Evolutionary conservation across 2,113 vertebrate genomes (phyloP).

Genomic region (Tringa solitaria): DNA sequence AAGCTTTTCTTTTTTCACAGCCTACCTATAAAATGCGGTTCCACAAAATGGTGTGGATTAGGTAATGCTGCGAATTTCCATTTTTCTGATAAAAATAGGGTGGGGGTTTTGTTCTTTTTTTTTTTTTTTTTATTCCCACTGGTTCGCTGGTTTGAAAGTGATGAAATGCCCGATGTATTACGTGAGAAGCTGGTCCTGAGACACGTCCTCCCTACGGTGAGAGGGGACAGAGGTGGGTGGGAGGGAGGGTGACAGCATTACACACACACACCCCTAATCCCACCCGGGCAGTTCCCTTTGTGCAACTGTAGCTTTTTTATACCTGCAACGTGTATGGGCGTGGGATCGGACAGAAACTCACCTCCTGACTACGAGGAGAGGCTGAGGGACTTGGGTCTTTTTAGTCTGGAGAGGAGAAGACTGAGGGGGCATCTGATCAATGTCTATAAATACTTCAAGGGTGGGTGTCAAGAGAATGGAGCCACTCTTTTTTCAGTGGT

Average conservation of each 20-base stretch:
- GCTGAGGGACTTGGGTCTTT: too few relatives aligned
- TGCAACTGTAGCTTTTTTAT: background rate
- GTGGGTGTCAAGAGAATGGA: too few relatives aligned
- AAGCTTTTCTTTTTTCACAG: background rate
- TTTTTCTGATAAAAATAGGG: background rate
- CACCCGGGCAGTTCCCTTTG: background rate
- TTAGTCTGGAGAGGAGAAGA: too few relatives aligned
- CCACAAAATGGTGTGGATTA: background rate
- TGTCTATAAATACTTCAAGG: too few relatives aligned
- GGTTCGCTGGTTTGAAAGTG: background rate
- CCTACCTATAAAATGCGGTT: background rate
- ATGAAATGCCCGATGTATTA: background rate
- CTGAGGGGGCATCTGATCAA: too few relatives aligned
- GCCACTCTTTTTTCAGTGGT: too few relatives aligned
- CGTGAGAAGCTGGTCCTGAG: background rate
- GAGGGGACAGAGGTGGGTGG: background rate
- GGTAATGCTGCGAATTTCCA: background rate
- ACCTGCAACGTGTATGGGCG: background rate
- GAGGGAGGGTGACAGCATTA: background rate
- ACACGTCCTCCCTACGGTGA: accelerated
- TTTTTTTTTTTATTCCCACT: background rate
- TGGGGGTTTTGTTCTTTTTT: background rate
- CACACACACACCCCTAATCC: accelerated
- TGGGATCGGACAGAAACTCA: background rate
- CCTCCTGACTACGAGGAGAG: background rate